Percentiles rank a stretch among this genome's conserved stretches.
Evolutionary conservation across 2,888 invertebrate species (phyloP).

Genomic region (Clusia tigrina): DNA sequence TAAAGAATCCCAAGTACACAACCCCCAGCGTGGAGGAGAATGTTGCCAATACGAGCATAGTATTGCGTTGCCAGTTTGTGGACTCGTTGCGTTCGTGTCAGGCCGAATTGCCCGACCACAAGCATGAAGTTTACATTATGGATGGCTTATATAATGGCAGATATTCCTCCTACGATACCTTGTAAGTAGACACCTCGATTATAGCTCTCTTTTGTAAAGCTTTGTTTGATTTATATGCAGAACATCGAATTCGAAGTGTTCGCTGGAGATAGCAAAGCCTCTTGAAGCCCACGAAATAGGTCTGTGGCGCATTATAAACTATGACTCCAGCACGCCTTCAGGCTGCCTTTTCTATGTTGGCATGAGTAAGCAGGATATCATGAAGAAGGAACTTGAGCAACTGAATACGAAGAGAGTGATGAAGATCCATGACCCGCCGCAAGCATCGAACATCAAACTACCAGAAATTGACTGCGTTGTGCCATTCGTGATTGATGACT

Average conservation of each 20-base stretch:
- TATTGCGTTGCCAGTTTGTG: constrained; percentile 40
- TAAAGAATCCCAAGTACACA: constrained; percentile 31
- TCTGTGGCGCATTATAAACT: constrained; percentile 45
- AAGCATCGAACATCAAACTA: constrained; percentile 33
- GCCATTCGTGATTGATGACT: constrained; percentile 46
- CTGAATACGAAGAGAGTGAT: constrained; percentile 18
- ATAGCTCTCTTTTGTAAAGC: not conserved
- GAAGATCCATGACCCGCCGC: constrained; percentile 19
- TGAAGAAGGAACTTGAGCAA: constrained; percentile 36
- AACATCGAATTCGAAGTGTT: constrained; percentile 40
- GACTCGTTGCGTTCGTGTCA: constrained; percentile 37
- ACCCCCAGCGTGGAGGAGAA: constrained; percentile 36
- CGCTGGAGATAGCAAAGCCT: constrained; percentile 45
- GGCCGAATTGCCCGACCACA: constrained; percentile 44
- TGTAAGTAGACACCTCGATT: constrained; percentile 36
- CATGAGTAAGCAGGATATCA: constrained; percentile 37
- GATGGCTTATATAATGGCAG: constrained; percentile 44
- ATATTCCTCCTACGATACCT: constrained; percentile 43
- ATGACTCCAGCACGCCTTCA: constrained; percentile 34
- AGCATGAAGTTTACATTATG: constrained; percentile 39
- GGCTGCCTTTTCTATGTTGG: constrained; percentile 48
- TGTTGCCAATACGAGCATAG: constrained; percentile 24
- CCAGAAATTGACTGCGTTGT: constrained; percentile 41
- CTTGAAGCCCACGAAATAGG: constrained; percentile 39
- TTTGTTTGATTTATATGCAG: constrained; percentile 26